phyloP scores from a whole-genome alignment of 2,797 vertebrate genomes.

The Enteromius paludinosus region DNA sequence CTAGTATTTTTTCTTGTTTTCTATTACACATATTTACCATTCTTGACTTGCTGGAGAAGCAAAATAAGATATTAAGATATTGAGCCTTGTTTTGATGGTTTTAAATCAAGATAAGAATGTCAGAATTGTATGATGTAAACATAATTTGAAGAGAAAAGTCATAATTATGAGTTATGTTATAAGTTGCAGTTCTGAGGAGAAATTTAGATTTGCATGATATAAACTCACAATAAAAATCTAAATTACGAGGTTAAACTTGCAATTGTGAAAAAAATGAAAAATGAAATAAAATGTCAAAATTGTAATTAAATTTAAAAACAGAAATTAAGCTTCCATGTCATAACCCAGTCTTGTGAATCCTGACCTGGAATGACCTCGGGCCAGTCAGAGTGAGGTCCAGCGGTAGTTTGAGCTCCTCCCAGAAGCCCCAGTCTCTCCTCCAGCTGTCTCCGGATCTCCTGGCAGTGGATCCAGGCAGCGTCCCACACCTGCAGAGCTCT shows the following conservation, averaged over 20 bases:
- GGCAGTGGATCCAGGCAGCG: conserved; percentile 77
- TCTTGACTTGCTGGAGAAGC: neutral
- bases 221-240: neutral
- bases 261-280: neutral
- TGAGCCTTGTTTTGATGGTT: too few relatives aligned
- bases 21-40: neutral
- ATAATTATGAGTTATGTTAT: neutral
- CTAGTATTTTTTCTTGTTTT: neutral
- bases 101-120: neutral
- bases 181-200: neutral
- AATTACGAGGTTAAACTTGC: neutral
- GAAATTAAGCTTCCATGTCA: neutral
- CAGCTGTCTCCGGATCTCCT: conserved; percentile 81
- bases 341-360: neutral
- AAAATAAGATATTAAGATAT: neutral
- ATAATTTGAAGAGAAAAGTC: neutral
- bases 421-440: conserved; percentile 79
- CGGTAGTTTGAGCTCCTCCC: conserved; percentile 58
- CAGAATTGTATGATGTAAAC: neutral
- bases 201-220: too few relatives aligned
- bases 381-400: conserved; percentile 64
- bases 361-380: conserved; percentile 59
- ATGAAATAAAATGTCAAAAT: neutral
- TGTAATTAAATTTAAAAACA: neutral
- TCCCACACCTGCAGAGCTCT: conserved; percentile 83